A percentile compares a stretch with the other conserved stretches of the same genome.
These are phyloP conservation scores for human (Homo sapiens) DNA, from an alignment of 2,113 vertebrate genomes.

Conservation along the genomic window DNA sequence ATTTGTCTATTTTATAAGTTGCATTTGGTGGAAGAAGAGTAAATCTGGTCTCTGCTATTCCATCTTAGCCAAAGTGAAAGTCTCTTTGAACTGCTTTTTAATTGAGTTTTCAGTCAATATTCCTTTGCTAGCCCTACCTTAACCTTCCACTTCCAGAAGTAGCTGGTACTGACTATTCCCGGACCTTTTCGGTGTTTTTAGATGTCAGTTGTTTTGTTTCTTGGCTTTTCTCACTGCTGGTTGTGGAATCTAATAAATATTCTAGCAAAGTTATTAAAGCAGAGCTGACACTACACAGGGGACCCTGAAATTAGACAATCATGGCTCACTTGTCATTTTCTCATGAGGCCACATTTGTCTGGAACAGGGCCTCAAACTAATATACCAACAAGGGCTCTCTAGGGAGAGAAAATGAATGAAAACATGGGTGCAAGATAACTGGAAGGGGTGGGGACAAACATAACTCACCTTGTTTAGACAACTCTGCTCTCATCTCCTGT, in stretches of 20 bases:
- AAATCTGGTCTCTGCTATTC: neutral
- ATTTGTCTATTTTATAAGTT: neutral
- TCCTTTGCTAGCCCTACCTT: neutral
- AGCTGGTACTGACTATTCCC: neutral
- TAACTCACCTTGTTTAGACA: neutral
- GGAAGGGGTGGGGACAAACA: neutral
- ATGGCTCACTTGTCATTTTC: neutral
- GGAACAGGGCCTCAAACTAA: neutral
- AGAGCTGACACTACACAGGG: neutral
- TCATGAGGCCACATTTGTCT: neutral
- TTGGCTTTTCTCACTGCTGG: neutral
- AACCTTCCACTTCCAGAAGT: neutral
- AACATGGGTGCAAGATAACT: neutral
- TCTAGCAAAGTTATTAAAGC: neutral
- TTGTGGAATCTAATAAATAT: neutral
- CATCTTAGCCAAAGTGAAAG: neutral
- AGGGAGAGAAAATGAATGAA: neutral
- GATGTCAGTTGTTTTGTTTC: neutral
- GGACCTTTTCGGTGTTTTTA: neutral
- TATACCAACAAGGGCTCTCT: neutral
- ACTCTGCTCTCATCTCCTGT: neutral
- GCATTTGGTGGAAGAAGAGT: neutral
- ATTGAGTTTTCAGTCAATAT: neutral
- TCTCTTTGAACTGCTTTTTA: neutral
- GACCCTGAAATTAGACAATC: neutral